Conservation (phyloP, 2,888 invertebrate species). For the Apamea monoglypha region DNA sequence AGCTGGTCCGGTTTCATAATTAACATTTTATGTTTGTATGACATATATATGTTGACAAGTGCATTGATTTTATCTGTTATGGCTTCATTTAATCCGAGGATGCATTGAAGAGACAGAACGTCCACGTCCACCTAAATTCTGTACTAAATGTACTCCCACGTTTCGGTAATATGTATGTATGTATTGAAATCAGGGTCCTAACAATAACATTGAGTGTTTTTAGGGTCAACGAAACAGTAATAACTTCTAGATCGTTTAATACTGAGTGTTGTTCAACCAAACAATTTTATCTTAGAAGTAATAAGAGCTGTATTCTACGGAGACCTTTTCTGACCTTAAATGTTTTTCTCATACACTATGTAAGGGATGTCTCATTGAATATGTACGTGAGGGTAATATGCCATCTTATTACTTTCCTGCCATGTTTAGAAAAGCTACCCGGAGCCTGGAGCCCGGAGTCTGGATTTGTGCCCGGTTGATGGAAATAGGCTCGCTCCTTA, state of each 20-base stretch:
- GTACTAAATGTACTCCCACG: slow-evolving; percentile 7
- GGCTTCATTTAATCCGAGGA: slow-evolving; percentile 50
- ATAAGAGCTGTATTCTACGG: not conserved
- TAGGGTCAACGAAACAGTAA: slow-evolving; percentile 14
- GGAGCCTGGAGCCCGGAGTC: no score
- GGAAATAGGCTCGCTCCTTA: no score
- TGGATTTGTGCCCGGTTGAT: no score
- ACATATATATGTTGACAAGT: slow-evolving; percentile 71
- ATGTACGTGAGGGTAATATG: not conserved
- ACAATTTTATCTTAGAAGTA: not conserved
- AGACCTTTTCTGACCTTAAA: not conserved
- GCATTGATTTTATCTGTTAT: slow-evolving; percentile 66
- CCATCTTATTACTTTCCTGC: not conserved
- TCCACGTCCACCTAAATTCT: not conserved
- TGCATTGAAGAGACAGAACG: slow-evolving; percentile 5
- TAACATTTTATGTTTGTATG: slow-evolving; percentile 82
- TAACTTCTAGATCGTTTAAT: slow-evolving; percentile 36
- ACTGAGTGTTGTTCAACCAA: not conserved
- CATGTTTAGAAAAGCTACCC: not conserved
- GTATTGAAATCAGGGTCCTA: slow-evolving; percentile 25
- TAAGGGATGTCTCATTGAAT: not conserved
- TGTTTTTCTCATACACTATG: not conserved
- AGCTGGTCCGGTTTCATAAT: slow-evolving; percentile 82
- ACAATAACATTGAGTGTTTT: slow-evolving; percentile 44
- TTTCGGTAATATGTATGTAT: slow-evolving; percentile 3